Conservation (phyloP, 2,797 vertebrate species). For the Chromis chromis region DNA sequence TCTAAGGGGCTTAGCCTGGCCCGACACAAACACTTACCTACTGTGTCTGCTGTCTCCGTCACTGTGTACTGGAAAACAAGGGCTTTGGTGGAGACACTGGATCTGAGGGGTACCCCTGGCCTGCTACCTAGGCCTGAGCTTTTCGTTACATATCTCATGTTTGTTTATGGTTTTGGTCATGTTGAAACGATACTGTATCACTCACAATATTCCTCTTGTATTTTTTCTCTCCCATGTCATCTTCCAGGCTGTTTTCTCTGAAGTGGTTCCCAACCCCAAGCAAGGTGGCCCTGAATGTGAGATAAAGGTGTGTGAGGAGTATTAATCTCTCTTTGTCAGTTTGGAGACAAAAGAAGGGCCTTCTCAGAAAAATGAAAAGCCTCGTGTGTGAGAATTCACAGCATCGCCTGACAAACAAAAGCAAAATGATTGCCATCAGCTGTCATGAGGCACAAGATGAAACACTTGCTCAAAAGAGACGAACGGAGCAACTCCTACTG, state of each 20-base stretch:
- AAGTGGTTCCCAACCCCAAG: conserved; percentile 66
- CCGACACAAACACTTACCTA: conserved; percentile 83
- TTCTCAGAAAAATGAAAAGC: conserved; percentile 52
- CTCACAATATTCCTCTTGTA: conserved; percentile 73
- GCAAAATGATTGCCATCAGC: conserved; percentile 57
- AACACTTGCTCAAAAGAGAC: conserved; percentile 56
- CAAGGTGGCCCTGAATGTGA: conserved; percentile 53
- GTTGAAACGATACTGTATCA: conserved; percentile 64
- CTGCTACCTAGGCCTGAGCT: conserved; percentile 54
- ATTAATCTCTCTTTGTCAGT: conserved; percentile 62
- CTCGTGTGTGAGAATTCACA: conserved; percentile 54
- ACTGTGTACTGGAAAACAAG: conserved; percentile 84
- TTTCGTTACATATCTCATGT: conserved; percentile 71
- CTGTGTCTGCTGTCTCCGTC: conserved; percentile 80
- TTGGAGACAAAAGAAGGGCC: conserved; percentile 52
- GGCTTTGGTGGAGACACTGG: conserved; percentile 79
- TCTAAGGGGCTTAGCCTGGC: conserved; percentile 79
- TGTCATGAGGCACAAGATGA: conserved; percentile 72
- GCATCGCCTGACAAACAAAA: conserved; percentile 67
- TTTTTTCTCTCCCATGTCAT: conserved; percentile 70
- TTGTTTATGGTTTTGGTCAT: conserved; percentile 73
- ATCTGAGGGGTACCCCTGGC: conserved; percentile 65
- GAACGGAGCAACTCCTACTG: conserved; percentile 40
- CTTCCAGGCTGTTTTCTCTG: conserved; percentile 53
- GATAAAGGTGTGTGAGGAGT: conserved; percentile 41